Conservation (phyloP, 1,140 invertebrate genomes). For the Platorchestia sp. region DNA sequence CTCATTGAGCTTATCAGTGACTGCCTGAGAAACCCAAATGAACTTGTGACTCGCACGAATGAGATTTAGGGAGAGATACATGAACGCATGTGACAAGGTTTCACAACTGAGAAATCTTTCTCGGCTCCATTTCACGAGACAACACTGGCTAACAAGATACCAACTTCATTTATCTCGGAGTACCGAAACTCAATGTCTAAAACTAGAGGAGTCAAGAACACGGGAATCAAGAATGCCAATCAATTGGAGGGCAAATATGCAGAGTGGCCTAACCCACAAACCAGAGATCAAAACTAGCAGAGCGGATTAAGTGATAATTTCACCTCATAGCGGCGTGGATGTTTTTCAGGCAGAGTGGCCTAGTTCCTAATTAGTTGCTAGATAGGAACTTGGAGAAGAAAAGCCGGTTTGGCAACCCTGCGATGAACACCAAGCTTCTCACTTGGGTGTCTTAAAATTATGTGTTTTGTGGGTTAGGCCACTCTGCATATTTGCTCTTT, state of each 20-base stretch:
- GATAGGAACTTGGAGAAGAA: too few species aligned
- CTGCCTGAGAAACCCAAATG: constrained; percentile 34
- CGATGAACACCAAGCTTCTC: too few species aligned
- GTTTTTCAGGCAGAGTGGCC: too few species aligned
- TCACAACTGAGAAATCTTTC: not conserved
- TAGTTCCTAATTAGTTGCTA: too few species aligned
- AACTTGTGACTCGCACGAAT: constrained; percentile 15
- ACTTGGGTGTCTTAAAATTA: too few species aligned
- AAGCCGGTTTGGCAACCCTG: too few species aligned
- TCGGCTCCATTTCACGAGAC: not conserved
- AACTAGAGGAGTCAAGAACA: not conserved
- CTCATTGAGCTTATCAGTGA: constrained; percentile 35
- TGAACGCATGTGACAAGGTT: not conserved
- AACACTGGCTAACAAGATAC: not conserved
- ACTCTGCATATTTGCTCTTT: too few species aligned
- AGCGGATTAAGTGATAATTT: not conserved
- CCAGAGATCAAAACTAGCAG: not conserved
- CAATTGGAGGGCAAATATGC: not conserved
- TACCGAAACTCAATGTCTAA: not conserved
- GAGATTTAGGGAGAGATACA: not conserved
- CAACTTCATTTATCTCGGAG: not conserved
- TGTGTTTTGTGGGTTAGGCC: too few species aligned
- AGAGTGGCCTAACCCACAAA: too few species aligned
- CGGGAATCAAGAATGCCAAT: not conserved
- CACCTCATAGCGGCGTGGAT: too few species aligned